phyloP scores from a whole-genome alignment of 2,113 vertebrate genomes.

The Ammodytes marinus region DNA sequence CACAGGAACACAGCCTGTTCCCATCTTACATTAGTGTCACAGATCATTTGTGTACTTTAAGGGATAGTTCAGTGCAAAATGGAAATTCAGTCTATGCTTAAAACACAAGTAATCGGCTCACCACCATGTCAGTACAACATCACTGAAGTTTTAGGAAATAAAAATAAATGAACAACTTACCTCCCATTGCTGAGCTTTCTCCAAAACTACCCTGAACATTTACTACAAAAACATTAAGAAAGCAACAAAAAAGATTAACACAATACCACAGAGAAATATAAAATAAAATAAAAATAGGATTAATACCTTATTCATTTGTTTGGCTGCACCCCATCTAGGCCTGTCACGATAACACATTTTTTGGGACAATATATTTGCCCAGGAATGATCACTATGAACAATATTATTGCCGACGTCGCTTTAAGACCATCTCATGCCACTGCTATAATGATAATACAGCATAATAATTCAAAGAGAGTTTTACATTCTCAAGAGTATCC shows the following conservation, averaged over 20 bases:
- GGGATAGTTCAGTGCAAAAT: slow-evolving; percentile 54
- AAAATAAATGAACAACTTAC: slow-evolving; percentile 11
- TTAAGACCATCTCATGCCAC: too few species aligned
- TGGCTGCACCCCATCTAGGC: neutral
- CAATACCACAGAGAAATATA: neutral
- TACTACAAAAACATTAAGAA: neutral
- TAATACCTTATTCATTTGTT: neutral
- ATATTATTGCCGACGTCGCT: too few species aligned
- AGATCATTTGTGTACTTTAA: slow-evolving; percentile 58
- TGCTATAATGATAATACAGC: too few species aligned
- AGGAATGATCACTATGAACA: too few species aligned
- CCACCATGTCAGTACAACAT: slow-evolving; percentile 27
- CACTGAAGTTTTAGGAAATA: slow-evolving; percentile 22
- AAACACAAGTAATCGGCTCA: slow-evolving; percentile 37
- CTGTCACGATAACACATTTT: too few species aligned
- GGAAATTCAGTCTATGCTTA: slow-evolving; percentile 32
- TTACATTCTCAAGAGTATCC: too few species aligned
- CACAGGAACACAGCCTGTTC: slow-evolving; percentile 64
- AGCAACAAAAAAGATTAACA: slow-evolving; percentile 14
- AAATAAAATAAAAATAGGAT: too few species aligned
- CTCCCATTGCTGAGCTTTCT: slow-evolving; percentile 21
- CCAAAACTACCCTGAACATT: neutral
- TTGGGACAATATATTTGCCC: neutral
- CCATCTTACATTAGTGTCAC: slow-evolving; percentile 60
- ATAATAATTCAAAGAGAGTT: too few species aligned